Evolutionary conservation across 2,113 vertebrate species (phyloP), one percentile per base, ranked within the genome.

Genomic region (Chelonoidis abingdonii): DNA sequence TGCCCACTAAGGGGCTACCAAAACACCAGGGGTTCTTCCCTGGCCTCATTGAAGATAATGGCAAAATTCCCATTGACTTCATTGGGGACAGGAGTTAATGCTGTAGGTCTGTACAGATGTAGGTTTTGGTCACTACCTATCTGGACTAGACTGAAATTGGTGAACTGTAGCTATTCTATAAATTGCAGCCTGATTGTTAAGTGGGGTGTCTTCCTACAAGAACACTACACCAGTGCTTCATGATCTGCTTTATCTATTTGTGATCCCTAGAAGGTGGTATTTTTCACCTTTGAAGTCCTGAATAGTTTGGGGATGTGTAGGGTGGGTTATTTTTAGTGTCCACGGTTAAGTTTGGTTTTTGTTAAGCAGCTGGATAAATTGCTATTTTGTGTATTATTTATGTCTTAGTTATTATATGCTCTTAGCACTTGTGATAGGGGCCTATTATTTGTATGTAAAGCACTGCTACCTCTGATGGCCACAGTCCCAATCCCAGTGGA

Each of bases 341-440:
- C 13, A 44, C 24, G 12, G 24, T 62, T 31, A 35, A 31, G 25
- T 8, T 76, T 13, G 3, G 6, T 47, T 49, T 69, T 78, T 72
- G 16, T 49, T 59, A 41, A 59, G 90, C 53, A 75, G 78, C 22
- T 22, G 41, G 10, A 13, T 11, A 79, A 35, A 50, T 54, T 25
- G 5, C 17, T 22, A 24, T n/a, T 69, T n/a, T 69, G n/a, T 0
- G 0, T 35, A 38, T 79, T 38, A 84, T 54, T 72, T 72, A n/a
- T 54, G 31, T 62, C 27, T 35, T 82, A 56, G 75, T 25, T 19
- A 2, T 47, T 31, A 2, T 12, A 21, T 53, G 4, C 31, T 84
- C 86, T 72, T 52, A 44, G 50, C 5, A 35, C 31, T 56, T 75
- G 25, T 12, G 8, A 47, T 6, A 41, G 35, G 6, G 47, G 5